Conservation (phyloP, 2,797 vertebrate species). For the Takifugu ocellatus region DNA sequence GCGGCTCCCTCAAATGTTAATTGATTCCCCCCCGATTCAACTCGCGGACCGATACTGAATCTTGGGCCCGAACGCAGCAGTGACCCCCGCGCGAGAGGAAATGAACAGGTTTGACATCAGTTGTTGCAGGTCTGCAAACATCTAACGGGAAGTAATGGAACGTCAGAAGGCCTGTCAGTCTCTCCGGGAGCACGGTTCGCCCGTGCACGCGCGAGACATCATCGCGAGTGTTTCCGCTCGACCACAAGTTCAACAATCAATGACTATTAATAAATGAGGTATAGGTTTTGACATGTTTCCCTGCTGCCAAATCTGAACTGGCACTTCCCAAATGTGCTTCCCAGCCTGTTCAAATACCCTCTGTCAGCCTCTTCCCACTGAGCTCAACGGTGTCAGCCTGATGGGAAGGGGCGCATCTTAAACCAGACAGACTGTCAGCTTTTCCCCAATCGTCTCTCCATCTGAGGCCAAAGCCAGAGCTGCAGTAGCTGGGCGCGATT, state of each 20-base stretch:
- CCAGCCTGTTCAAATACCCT: slow-evolving; percentile 42
- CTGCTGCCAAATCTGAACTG: slow-evolving; percentile 16
- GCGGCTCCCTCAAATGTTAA: slow-evolving; percentile 18
- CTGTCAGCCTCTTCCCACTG: slow-evolving; percentile 25
- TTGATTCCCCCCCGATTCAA: slow-evolving; percentile 19
- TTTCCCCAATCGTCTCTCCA: slow-evolving; percentile 37
- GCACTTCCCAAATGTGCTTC: slow-evolving; percentile 17
- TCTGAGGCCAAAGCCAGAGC: slow-evolving; percentile 37
- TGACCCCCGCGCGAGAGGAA: slow-evolving; percentile 29
- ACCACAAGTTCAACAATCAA: not conserved
- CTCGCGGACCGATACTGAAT: not conserved
- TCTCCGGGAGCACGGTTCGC: slow-evolving; percentile 1
- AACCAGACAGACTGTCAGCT: slow-evolving; percentile 44
- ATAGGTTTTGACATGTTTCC: not conserved
- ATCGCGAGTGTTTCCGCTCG: slow-evolving; percentile 4
- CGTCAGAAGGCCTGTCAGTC: slow-evolving; percentile 30
- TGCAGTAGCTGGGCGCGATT: slow-evolving; percentile 60
- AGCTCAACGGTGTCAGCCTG: slow-evolving; percentile 54
- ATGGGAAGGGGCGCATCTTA: slow-evolving; percentile 45
- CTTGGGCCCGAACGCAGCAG: slow-evolving; percentile 5
- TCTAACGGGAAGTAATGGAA: slow-evolving; percentile 27
- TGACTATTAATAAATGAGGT: not conserved
- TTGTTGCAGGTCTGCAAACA: slow-evolving; percentile 32
- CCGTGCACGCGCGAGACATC: too few species aligned
- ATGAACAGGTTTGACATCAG: slow-evolving; percentile 33